Base-by-base conservation (phyloP, 1,140 invertebrate genomes). In the Neodiprion virginianus region DNA sequence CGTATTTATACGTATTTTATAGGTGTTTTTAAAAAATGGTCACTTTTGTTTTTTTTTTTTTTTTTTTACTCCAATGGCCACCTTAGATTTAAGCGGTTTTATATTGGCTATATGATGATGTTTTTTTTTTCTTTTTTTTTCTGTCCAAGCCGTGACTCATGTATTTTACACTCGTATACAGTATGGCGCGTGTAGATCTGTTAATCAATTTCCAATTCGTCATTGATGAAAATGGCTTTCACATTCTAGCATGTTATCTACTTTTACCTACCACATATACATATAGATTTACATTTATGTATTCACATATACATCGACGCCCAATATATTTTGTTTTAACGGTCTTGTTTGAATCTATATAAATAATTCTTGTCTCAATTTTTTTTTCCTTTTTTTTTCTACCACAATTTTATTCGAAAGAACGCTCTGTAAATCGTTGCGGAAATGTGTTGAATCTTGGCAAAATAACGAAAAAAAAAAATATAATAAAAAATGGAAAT, bases 371-470 rank as follows among this genome's bases (percentile, higher is more conserved):
- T 49, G 8, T 11, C 73, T 71, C 73, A 73, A 69, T 75, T 71
- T 79, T 78, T 81, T 80, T 69, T 77, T 72, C 69, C 61, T 75
- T 80, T 78, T 70, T 75, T 76, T 66, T 77, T 69, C 40, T 76
- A 72, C 80, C 75, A 77, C 78, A 72, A 69, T 74, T 21, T 68
- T 65, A 75, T 75, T 77, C 74, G 70, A 76, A 68, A 72, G 28
- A 40, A 40, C 40, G 71, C 65, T 69, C 69, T 53, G 75, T 49
- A 40, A 69, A 75, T 72, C 66, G 48, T 72, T 49, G 66, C 61
- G 12, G 65, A 72, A 79, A 70, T 76, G 80, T 79, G 80, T 85
- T 81, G 85, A 78, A 84, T 82, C 83, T 86, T 82, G 83, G 81
- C 81, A 76, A 85, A 71, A 83, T 14, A 61, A 61, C 28, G 5